phyloP scores from a whole-genome alignment of 2,113 vertebrate genomes.

The Seriola aureovittata region DNA sequence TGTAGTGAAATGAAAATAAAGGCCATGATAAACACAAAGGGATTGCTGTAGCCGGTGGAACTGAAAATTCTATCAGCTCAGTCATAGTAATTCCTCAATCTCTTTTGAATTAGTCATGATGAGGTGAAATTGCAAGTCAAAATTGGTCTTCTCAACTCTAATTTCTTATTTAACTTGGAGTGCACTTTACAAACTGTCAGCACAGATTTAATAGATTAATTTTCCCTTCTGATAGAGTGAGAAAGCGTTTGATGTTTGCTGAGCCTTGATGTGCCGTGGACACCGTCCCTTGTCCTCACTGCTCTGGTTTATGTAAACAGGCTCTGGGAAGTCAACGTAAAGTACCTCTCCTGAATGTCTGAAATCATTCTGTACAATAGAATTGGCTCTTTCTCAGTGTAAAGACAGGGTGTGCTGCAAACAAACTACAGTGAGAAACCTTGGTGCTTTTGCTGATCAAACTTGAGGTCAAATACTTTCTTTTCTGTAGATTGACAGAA shows the following conservation, averaged over 20 bases:
- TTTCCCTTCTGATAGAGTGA: constrained; percentile 20
- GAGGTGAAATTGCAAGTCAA: constrained; percentile 57
- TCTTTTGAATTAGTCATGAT: constrained; percentile 47
- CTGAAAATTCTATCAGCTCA: constrained; percentile 13
- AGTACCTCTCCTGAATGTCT: background rate
- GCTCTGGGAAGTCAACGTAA: background rate
- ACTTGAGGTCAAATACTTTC: background rate
- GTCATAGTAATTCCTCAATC: constrained; percentile 15
- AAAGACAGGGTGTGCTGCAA: background rate
- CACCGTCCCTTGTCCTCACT: constrained; percentile 13
- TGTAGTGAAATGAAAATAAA: background rate
- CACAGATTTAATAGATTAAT: constrained; percentile 41
- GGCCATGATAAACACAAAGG: background rate
- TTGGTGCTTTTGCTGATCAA: background rate
- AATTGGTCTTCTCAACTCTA: constrained; percentile 50
- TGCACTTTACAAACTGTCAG: constrained; percentile 47
- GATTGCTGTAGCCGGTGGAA: background rate
- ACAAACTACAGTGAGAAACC: background rate
- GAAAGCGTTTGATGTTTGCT: constrained; percentile 19
- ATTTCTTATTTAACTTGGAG: constrained; percentile 52
- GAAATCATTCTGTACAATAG: background rate
- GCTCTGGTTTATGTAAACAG: constrained; percentile 22
- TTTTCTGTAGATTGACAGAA: background rate
- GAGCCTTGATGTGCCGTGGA: constrained; percentile 8
- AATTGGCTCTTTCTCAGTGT: background rate